Percentiles rank a stretch among this genome's conserved stretches.
Conservation (phyloP, 2,888 invertebrate genomes). For the Therioaphis trifolii region DNA sequence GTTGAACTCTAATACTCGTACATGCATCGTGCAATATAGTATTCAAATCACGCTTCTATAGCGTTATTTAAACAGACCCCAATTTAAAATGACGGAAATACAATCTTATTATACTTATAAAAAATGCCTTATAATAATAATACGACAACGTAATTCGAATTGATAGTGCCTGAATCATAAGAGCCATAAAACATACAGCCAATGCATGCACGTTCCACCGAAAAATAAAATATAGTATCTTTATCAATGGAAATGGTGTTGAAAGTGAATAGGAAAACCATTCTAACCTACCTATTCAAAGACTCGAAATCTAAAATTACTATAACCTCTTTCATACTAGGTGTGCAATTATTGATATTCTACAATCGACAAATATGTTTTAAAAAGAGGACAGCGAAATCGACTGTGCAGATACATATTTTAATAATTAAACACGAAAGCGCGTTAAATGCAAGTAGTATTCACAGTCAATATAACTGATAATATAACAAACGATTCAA, state of each 20-base stretch:
- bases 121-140: not conserved
- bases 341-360: not conserved
- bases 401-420: not conserved
- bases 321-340: not conserved
- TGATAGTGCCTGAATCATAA: conserved; percentile 34
- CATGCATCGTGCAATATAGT: no score
- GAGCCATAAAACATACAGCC: not conserved
- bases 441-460: not conserved
- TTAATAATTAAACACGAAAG: not conserved
- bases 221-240: no score
- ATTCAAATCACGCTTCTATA: conserved; percentile 8
- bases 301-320: not conserved
- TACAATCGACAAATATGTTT: not conserved
- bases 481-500: not conserved
- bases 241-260: no score
- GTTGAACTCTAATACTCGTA: no score
- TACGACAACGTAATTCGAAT: not conserved
- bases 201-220: not conserved
- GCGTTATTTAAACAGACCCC: conserved; percentile 12
- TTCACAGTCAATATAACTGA: not conserved
- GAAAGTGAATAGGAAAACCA: no score
- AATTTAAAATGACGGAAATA: not conserved
- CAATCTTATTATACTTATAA: not conserved
- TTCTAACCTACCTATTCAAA: not conserved
- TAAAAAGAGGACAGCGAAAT: not conserved